Base-by-base conservation (phyloP, 1,140 invertebrate species). In the Drosophila aff. region DNA sequence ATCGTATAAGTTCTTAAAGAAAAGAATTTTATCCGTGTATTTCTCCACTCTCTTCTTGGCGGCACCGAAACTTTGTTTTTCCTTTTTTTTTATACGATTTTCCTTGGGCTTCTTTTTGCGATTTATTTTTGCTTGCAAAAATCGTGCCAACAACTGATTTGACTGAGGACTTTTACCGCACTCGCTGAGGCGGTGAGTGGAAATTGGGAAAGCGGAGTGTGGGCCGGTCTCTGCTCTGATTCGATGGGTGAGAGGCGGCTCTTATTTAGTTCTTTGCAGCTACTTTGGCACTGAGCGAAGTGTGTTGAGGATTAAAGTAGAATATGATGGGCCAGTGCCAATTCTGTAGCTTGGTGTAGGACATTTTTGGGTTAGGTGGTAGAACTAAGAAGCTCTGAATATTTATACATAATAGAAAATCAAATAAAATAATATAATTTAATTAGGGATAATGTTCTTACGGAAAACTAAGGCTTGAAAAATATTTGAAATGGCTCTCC, bases 101-200 rank as follows among this genome's bases (percentile, higher is more conserved):
- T 61, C 40, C 59, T 21, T 38, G 10, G 46, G 57, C 23, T 63
- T 75, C 58, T 55, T 58, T 69, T 73, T 75, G 38, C 58, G 68
- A 74, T 75, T 76, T 72, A 57, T 64, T 89, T 72, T 71, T 53
- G 50, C 74, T 73, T 63, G 77, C 84, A 47, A 76, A 89, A 81
- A 75, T 87, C 81, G 77, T 89, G 81, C 81, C 84, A 89, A 75
- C 77, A 89, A 81, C 84, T 87, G 84, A 87, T 87, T 87, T 89
- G 80, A 87, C 83, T 86, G 76, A 87, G 57, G 72, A 73, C 81
- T 84, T 80, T 61, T 79, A 72, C 68, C 76, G 62, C 49, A 72
- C 74, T 77, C 59, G 52, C 50, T 46, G 59, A 38, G 53, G 31
- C 41, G 50, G 62, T 57, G 59, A 64, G 43, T 65, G 71, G 67